These are phyloP conservation scores for Erebia epiphron DNA, from an alignment of 2,888 invertebrate genomes.

Conservation along the genomic window DNA sequence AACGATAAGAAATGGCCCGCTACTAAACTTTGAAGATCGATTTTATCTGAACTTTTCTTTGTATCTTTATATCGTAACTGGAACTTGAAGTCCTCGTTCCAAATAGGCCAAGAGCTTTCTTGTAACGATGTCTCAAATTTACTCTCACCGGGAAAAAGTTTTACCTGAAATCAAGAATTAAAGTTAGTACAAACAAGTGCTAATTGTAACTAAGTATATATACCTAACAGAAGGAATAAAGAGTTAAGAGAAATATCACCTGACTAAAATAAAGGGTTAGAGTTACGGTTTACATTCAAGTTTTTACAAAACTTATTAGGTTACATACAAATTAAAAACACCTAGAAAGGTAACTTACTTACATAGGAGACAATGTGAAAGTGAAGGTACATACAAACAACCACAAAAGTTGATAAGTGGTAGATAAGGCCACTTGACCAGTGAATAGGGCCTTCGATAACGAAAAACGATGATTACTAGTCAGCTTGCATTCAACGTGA, in stretches of 20 bases:
- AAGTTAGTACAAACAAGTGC: neutral
- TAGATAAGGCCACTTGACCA: conserved; percentile 30
- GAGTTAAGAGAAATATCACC: too few species aligned
- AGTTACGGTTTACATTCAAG: too few species aligned
- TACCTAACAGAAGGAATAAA: too few species aligned
- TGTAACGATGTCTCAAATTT: conserved; percentile 89
- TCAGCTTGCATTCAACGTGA: conserved; percentile 11
- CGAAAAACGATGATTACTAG: conserved; percentile 27
- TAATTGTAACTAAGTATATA: too few species aligned
- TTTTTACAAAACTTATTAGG: too few species aligned
- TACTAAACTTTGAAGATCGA: conserved; percentile 82
- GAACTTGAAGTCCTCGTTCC: conserved; percentile 91
- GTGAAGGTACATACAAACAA: conserved; percentile 21
- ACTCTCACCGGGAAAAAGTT: conserved; percentile 89
- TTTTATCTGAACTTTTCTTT: conserved; percentile 71
- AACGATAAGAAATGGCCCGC: conserved; percentile 86
- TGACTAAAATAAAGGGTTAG: too few species aligned
- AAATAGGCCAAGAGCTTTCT: conserved; percentile 90
- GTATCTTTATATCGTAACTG: conserved; percentile 82
- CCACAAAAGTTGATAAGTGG: conserved; percentile 25
- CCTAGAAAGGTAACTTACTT: too few species aligned
- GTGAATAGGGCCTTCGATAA: conserved; percentile 31
- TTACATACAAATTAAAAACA: neutral
- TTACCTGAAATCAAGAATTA: conserved; percentile 83
- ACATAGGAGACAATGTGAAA: conserved; percentile 13